Conservation (phyloP, 2,797 vertebrate species). For the Mus minutoides region DNA sequence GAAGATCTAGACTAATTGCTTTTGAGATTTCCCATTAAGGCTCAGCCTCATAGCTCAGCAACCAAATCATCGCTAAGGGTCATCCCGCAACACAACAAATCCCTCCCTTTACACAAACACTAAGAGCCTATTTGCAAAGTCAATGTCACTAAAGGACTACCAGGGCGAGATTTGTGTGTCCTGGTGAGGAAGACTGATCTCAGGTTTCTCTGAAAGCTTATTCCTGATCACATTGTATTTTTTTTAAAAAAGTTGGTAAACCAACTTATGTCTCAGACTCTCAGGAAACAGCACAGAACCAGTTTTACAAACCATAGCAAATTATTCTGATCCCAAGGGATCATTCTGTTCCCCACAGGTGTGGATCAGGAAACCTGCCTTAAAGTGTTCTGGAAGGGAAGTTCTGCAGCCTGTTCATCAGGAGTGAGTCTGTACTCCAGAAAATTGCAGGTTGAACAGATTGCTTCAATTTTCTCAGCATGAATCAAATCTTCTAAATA, state of each 20-base stretch:
- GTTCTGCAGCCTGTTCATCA: neutral
- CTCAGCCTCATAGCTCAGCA: constrained; percentile 47
- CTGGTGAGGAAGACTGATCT: neutral
- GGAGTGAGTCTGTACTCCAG: neutral
- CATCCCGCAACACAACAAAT: constrained; percentile 69
- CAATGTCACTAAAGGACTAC: neutral
- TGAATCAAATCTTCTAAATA: constrained; percentile 1
- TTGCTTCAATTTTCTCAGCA: neutral
- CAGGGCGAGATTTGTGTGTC: neutral
- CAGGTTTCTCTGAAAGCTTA: neutral
- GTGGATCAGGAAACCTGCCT: neutral
- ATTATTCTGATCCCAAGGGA: constrained; percentile 42
- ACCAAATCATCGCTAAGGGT: constrained; percentile 56
- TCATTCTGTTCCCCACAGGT: neutral
- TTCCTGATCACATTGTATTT: neutral
- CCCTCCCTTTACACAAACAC: constrained; percentile 62
- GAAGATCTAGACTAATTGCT: constrained; percentile 25
- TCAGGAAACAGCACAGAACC: constrained; percentile 34
- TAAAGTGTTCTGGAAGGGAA: neutral
- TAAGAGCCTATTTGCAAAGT: neutral
- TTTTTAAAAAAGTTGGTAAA: neutral
- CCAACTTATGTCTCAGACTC: neutral
- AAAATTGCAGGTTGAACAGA: neutral
- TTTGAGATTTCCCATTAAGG: constrained; percentile 56
- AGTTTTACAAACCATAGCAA: neutral